Conservation (phyloP, 2,113 vertebrate genomes). For the Stigmatopora argus region DNA sequence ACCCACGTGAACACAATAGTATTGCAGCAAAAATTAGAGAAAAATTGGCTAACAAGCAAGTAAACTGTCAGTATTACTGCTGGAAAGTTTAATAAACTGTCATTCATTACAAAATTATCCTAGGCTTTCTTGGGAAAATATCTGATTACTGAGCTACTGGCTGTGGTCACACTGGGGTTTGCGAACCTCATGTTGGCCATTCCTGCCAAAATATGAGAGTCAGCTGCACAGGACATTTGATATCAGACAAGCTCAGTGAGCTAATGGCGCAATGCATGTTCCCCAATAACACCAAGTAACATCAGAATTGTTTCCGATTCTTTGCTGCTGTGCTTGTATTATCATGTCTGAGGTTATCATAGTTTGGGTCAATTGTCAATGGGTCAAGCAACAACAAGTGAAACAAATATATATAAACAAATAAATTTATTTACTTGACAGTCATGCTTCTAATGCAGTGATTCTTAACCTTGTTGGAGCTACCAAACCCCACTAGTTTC, state of each 20-base stretch:
- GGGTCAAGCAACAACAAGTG: too few relatives aligned
- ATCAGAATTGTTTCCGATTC: not conserved
- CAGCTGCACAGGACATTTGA: constrained; percentile 8
- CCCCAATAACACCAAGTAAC: not conserved
- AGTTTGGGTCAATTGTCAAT: too few relatives aligned
- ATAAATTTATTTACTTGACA: too few relatives aligned
- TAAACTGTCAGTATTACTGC: not conserved
- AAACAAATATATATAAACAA: too few relatives aligned
- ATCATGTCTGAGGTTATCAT: not conserved
- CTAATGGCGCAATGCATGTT: not conserved
- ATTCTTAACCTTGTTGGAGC: too few relatives aligned
- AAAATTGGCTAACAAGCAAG: not conserved
- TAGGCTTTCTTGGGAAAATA: not conserved
- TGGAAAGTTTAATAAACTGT: not conserved
- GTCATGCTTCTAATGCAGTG: not conserved
- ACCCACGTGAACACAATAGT: not conserved
- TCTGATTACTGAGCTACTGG: not conserved
- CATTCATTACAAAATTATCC: not conserved
- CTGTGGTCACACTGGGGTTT: not conserved
- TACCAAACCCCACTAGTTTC: too few relatives aligned
- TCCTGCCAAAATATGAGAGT: not conserved
- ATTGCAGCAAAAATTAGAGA: not conserved
- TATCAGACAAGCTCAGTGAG: not conserved
- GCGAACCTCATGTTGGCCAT: not conserved
- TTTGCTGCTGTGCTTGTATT: not conserved